phyloP scores from a whole-genome alignment of 2,888 invertebrate genomes.

The Embidobia sp. region DNA sequence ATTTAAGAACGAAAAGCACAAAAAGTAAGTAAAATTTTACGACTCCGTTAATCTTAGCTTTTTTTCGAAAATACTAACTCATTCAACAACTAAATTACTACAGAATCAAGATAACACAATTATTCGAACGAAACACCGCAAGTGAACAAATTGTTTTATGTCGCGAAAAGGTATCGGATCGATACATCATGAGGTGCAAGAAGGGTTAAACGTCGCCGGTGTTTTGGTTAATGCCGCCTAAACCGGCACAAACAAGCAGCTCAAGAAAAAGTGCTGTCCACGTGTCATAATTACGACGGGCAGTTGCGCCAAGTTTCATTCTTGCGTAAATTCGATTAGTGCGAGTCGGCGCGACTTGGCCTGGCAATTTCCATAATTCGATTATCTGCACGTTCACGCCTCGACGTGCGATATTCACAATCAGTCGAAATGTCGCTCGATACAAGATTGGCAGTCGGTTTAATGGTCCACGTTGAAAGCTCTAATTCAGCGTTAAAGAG shows the following conservation, averaged over 20 bases:
- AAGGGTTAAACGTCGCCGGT: slow-evolving; percentile 25
- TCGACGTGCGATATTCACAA: slow-evolving; percentile 54
- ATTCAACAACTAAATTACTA: too few relatives aligned
- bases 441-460: slow-evolving; percentile 53
- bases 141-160: slow-evolving; percentile 11
- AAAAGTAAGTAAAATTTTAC: too few relatives aligned
- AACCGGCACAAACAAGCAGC: slow-evolving; percentile 39
- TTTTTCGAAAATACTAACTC: too few relatives aligned
- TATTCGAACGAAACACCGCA: too few relatives aligned
- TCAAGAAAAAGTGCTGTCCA: slow-evolving; percentile 14
- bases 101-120: too few relatives aligned
- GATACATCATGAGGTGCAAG: neutral
- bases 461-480: slow-evolving; percentile 33
- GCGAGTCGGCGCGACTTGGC: slow-evolving; percentile 64
- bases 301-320: slow-evolving; percentile 51
- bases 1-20: too few relatives aligned
- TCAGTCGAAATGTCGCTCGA: slow-evolving; percentile 52
- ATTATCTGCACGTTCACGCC: slow-evolving; percentile 59
- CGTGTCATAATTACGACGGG: slow-evolving; percentile 45
- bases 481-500: slow-evolving; percentile 29
- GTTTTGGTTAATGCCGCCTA: slow-evolving; percentile 36
- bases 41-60: too few relatives aligned
- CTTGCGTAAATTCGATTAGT: slow-evolving; percentile 65
- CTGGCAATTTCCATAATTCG: slow-evolving; percentile 68
- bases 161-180: slow-evolving; percentile 8